A percentile compares a stretch with the other conserved stretches of the same genome.
These are phyloP conservation scores for Willisornis vidua DNA, from an alignment of 2,113 vertebrate species.

Conservation along the genomic window DNA sequence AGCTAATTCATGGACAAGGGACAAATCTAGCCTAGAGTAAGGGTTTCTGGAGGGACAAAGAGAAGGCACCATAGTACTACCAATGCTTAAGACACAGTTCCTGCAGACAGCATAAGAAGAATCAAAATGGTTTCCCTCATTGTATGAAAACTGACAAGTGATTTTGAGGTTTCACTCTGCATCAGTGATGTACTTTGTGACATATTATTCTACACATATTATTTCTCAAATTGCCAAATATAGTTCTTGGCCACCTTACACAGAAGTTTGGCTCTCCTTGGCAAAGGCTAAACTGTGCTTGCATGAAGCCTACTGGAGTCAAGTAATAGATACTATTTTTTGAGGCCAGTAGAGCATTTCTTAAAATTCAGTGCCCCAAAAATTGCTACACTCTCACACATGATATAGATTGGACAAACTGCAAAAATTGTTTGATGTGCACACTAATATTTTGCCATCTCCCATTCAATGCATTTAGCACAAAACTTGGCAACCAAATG, in stretches of 20 bases:
- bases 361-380: neutral
- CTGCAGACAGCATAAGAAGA: neutral
- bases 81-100: neutral
- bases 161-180: neutral
- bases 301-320: neutral
- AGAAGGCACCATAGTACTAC: neutral
- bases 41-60: neutral
- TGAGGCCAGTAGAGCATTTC: neutral
- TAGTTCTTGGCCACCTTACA: neutral
- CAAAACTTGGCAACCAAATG: neutral
- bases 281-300: neutral
- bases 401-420: neutral
- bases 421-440: neutral
- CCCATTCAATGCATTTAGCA: neutral
- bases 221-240: neutral
- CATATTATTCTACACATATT: neutral
- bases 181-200: neutral
- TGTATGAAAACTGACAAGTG: neutral
- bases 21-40: neutral
- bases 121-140: neutral
- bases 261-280: neutral
- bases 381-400: rapidly evolving
- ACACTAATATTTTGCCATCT: neutral
- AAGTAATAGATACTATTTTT: neutral
- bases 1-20: neutral